phyloP scores from a whole-genome alignment of 2,113 vertebrate species.

The Arothron firmamentum region DNA sequence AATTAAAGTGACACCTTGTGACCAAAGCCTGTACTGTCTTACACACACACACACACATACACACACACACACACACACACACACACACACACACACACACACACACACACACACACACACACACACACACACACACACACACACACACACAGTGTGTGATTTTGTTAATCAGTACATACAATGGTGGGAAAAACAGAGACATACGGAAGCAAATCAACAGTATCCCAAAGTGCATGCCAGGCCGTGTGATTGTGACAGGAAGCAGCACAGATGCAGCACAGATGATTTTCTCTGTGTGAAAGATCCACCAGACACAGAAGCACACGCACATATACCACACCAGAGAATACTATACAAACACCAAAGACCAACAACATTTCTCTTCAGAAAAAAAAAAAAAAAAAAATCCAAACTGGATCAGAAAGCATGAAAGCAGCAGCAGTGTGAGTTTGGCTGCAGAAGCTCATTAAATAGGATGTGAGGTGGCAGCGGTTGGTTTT shows the following conservation, averaged over 20 bases:
- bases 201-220: background rate
- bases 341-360: constrained; percentile 29
- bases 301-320: constrained; percentile 6
- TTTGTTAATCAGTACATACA: too few species aligned
- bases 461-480: constrained; percentile 19
- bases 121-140: too few species aligned
- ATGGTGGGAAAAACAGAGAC: too few species aligned
- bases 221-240: background rate
- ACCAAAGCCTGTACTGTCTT: too few species aligned
- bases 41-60: too few species aligned
- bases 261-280: constrained; percentile 3
- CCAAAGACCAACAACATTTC: constrained; percentile 5
- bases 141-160: too few species aligned
- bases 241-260: constrained; percentile 13
- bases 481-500: constrained; percentile 16
- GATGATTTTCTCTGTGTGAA: constrained; percentile 14
- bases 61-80: too few species aligned
- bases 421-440: constrained; percentile 15
- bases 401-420: constrained; percentile 12
- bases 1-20: too few species aligned
- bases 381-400: constrained; percentile 13
- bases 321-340: constrained; percentile 11
- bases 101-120: too few species aligned
- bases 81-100: too few species aligned
- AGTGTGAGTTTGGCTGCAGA: background rate